A percentile compares a stretch with the other conserved stretches of the same genome.
Conservation (phyloP, 2,113 vertebrate species). For the Anolis carolinensis region DNA sequence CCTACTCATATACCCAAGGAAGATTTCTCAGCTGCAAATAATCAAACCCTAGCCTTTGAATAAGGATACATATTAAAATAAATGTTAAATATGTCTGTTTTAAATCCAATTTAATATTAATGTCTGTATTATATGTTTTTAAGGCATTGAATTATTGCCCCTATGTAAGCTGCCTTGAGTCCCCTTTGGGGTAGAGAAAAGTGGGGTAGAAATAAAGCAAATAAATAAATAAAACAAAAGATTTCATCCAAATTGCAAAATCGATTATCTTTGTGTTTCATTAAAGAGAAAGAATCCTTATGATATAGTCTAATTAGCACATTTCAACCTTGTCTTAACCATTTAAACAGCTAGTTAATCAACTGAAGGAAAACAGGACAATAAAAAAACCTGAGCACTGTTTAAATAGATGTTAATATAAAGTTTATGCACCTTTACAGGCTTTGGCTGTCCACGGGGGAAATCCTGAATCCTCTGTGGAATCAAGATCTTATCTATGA, state of each 20-base stretch:
- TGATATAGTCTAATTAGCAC: neutral
- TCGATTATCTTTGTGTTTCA: neutral
- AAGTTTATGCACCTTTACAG: constrained; percentile 57
- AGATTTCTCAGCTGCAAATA: too few species aligned
- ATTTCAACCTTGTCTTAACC: neutral
- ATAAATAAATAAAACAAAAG: too few species aligned
- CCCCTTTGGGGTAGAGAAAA: too few species aligned
- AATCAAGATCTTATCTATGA: constrained; percentile 82
- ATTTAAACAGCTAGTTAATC: neutral
- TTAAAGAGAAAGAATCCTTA: neutral
- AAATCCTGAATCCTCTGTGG: constrained; percentile 68
- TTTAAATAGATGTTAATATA: neutral
- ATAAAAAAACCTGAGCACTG: neutral
- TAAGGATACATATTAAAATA: too few species aligned
- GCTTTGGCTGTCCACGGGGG: constrained; percentile 23
- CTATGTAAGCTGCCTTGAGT: too few species aligned
- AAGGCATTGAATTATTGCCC: too few species aligned
- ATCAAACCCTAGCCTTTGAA: too few species aligned
- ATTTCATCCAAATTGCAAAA: neutral
- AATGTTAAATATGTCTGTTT: too few species aligned
- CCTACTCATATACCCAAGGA: too few species aligned
- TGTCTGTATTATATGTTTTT: too few species aligned
- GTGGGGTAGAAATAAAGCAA: too few species aligned
- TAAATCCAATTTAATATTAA: too few species aligned
- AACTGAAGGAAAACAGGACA: neutral